Evolutionary conservation across 2,113 vertebrate genomes (phyloP), one percentile per base, ranked within the genome.

Genomic region (Indri indri): DNA sequence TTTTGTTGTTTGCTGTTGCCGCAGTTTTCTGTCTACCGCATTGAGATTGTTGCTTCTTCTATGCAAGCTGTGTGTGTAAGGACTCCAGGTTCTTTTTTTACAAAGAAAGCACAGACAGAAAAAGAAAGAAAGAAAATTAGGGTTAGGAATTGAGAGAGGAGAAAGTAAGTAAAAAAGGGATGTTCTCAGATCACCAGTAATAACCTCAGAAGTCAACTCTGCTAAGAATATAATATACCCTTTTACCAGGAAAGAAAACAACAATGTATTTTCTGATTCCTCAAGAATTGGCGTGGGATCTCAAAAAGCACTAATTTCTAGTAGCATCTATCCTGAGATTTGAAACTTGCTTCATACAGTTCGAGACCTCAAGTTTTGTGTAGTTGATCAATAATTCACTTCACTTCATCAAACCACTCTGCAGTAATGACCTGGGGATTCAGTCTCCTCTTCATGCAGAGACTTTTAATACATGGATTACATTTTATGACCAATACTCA

Each of bases 291-390:
- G 16, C 59, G 71, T 5, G 3, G 8, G 50, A 63, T 45, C 40
- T 66, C 12, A 1, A n/a, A 90, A 90, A 63, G 25, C 18, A 89
- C 2, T 86, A 23, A 96, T 71, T 89, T 93, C 74, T 52, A 59
- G 34, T 18, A 66, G 45, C 34, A 74, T 94, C 47, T 73, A 40
- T 90, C 71, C 68, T 76, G 42, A 86, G 17, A 85, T 90, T 66
- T 84, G 84, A 97, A 96, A 91, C 30, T 94, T 95, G 88, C 37
- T 95, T 63, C 61, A 50, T 81, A 90, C 95, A 96, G 76, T 96
- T 95, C 66, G 34, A 95, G 83, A 93, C 32, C 63, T 71, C 68
- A 91, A 91, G 61, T 84, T 79, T 34, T 93, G 76, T 95, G 57
- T 47, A 84, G 70, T 73, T 90, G 59, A 88, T 91, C 52, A 83